Conservation (phyloP, 1,140 invertebrate genomes). For the Teleopsis dalmanni region DNA sequence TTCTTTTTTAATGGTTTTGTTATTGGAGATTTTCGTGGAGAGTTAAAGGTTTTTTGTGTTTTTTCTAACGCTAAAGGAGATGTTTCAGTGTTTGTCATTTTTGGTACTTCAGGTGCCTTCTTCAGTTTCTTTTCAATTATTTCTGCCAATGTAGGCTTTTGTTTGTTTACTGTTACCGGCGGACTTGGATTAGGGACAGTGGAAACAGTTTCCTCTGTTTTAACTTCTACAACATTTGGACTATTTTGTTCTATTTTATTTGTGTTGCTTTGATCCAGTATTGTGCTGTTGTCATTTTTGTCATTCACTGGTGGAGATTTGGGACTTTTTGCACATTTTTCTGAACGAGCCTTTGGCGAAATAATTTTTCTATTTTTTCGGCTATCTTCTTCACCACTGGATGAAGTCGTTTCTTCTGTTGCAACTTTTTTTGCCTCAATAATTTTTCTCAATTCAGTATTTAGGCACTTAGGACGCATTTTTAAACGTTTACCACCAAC, state of each 20-base stretch:
- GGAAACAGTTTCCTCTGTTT: not conserved
- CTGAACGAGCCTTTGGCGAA: conserved; percentile 20
- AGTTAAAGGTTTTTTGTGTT: conserved; percentile 4
- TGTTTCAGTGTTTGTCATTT: not conserved
- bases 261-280: not conserved
- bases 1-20: conserved; percentile 39
- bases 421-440: conserved; percentile 51
- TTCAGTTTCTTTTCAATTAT: conserved; percentile 40
- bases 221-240: not conserved
- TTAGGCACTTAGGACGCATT: conserved; percentile 47
- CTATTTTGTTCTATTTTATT: no score
- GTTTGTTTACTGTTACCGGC: conserved; percentile 11
- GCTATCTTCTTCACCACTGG: conserved; percentile 45
- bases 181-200: not conserved
- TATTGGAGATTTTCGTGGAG: conserved; percentile 29
- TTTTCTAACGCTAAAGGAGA: not conserved
- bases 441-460: conserved; percentile 49
- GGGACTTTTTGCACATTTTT: conserved; percentile 1
- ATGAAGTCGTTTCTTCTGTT: conserved; percentile 47
- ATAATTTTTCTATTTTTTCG: conserved; percentile 27
- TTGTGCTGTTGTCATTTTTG: not conserved
- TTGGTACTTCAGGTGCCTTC: conserved; percentile 17
- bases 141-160: conserved; percentile 32
- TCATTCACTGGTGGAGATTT: not conserved
- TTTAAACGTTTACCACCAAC: conserved; percentile 49